Percentiles rank a stretch among this genome's conserved stretches.
These are phyloP conservation scores for Chorisops tibialis DNA, from an alignment of 2,888 invertebrate species.

Conservation along the genomic window DNA sequence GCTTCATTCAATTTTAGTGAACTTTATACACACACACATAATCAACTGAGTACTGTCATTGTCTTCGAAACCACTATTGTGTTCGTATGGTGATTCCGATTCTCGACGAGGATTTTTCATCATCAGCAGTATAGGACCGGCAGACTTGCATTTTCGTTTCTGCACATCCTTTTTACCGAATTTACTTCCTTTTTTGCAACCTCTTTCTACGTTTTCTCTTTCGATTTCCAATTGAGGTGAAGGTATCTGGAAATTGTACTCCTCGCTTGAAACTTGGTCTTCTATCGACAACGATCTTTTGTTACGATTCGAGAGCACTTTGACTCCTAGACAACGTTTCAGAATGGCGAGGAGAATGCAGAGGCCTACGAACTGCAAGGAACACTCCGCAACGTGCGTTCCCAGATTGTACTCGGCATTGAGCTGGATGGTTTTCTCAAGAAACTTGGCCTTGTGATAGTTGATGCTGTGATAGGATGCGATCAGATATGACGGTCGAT, in stretches of 20 bases:
- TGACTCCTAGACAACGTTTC: constrained; percentile 24
- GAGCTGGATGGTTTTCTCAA: neutral
- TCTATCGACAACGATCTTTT: constrained; percentile 17
- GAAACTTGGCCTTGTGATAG: constrained; percentile 7
- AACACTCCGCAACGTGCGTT: constrained; percentile 26
- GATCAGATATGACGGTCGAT: constrained; percentile 24
- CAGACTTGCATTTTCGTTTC: constrained; percentile 48
- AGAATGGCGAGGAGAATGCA: constrained; percentile 25
- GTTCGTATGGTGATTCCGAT: neutral
- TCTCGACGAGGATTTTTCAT: neutral
- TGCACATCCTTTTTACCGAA: constrained; percentile 32
- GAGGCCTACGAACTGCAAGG: constrained; percentile 27
- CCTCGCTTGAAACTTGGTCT: constrained; percentile 21
- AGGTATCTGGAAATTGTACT: constrained; percentile 19
- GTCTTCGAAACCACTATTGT: neutral
- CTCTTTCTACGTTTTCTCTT: constrained; percentile 11
- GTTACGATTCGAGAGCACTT: constrained; percentile 15
- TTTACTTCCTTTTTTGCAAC: constrained; percentile 3
- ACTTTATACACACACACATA: constrained; percentile 29
- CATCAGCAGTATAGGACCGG: constrained; percentile 47
- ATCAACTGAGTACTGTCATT: constrained; percentile 6
- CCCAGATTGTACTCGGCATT: neutral
- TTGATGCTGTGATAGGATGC: constrained; percentile 23
- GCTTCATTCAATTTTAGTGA: neutral
- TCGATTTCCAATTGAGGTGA: neutral